Evolutionary conservation across 37 sponge, comb jelly and placozoan genomes (phyloP).

Genomic region (Hexactinellida sp.): DNA sequence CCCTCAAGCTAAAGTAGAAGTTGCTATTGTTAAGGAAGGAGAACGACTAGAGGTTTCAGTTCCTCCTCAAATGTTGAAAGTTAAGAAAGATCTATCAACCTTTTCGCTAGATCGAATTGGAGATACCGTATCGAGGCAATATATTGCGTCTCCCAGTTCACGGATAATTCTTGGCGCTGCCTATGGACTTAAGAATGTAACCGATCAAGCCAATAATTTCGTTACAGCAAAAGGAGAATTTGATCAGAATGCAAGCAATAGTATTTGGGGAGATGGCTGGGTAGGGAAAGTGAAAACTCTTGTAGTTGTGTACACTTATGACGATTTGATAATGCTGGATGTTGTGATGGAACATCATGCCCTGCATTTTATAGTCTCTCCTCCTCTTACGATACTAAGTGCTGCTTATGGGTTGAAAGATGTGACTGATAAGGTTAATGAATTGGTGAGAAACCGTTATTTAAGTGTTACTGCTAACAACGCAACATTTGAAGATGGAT

Average conservation of each 20-base stretch:
- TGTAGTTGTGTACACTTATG: neutral
- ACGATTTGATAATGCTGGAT: conserved; percentile 10
- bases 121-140: neutral
- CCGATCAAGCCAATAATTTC: neutral
- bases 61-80: neutral
- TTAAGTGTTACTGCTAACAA: too few relatives aligned
- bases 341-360: too few relatives aligned
- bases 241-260: neutral
- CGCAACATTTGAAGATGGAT: too few relatives aligned
- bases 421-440: too few relatives aligned
- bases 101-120: neutral
- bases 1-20: neutral
- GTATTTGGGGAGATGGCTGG: conserved; percentile 17
- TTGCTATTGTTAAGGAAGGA: neutral
- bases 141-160: neutral
- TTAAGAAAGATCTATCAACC: neutral
- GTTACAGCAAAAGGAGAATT: neutral
- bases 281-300: neutral
- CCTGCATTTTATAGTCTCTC: too few relatives aligned
- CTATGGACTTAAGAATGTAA: neutral
- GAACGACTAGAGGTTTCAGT: neutral
- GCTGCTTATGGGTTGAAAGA: too few relatives aligned
- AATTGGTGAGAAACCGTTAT: too few relatives aligned
- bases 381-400: too few relatives aligned
- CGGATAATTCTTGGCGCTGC: conserved; percentile 10